Conservation (phyloP, 2,113 vertebrate species). For the Engystomops pustulosus region DNA sequence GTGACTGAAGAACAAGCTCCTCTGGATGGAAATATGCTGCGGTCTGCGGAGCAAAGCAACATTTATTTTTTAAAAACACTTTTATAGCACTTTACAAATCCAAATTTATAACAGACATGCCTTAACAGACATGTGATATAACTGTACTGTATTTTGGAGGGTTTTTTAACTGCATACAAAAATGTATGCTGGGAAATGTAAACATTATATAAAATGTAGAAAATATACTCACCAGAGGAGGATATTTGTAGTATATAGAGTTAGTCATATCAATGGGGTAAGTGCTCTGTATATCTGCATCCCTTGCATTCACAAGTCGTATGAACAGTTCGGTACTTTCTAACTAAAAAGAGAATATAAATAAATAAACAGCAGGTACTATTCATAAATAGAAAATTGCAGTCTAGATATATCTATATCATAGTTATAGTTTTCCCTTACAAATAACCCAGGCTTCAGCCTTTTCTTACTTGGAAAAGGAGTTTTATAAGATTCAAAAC, state of each 20-base stretch:
- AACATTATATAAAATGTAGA: not conserved
- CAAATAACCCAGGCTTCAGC: too few species aligned
- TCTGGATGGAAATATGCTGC: conserved; percentile 40
- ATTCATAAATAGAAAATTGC: not conserved
- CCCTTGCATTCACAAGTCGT: conserved; percentile 65
- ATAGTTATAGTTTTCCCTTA: too few species aligned
- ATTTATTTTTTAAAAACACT: too few species aligned
- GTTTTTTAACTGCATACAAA: too few species aligned
- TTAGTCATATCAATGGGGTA: conserved; percentile 63
- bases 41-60: conserved; percentile 11
- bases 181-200: too few species aligned
- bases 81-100: too few species aligned
- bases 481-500: too few species aligned
- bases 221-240: conserved; percentile 61
- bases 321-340: conserved; percentile 65
- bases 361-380: not conserved
- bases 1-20: not conserved
- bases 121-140: too few species aligned
- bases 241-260: conserved; percentile 63
- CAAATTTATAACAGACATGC: too few species aligned
- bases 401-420: not conserved
- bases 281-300: conserved; percentile 63
- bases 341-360: conserved; percentile 59
- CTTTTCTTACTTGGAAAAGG: too few species aligned
- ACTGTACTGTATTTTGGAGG: too few species aligned